Percentiles rank a stretch among this genome's conserved stretches.
Evolutionary conservation across 2,797 vertebrate genomes (phyloP).

Genomic region (Chaenodraco wilsoni): DNA sequence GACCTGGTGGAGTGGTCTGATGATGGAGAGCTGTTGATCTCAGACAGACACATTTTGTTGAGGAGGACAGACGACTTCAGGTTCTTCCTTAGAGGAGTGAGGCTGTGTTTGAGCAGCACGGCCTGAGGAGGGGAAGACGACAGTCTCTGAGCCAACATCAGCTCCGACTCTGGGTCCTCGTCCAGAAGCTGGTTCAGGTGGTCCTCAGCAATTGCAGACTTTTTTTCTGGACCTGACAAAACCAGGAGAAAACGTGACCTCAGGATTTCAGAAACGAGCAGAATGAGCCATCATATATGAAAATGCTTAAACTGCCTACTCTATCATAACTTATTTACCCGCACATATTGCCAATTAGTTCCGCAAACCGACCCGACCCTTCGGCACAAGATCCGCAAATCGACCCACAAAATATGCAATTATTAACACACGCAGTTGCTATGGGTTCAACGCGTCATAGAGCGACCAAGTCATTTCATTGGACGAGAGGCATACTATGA

Average conservation of each 20-base stretch:
- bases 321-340: too few species aligned
- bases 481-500: too few species aligned
- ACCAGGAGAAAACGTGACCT: background rate
- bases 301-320: too few species aligned
- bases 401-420: too few species aligned
- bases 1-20: slow-evolving; percentile 63
- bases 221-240: slow-evolving; percentile 80
- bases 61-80: slow-evolving; percentile 38
- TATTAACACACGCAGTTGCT: too few species aligned
- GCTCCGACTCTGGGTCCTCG: slow-evolving; percentile 68
- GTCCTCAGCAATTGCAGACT: slow-evolving; percentile 47
- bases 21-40: background rate
- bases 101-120: slow-evolving; percentile 39
- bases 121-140: slow-evolving; percentile 72
- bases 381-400: too few species aligned
- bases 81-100: slow-evolving; percentile 52
- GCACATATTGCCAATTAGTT: too few species aligned
- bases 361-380: too few species aligned
- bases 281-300: background rate
- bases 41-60: slow-evolving; percentile 3
- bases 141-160: slow-evolving; percentile 65
- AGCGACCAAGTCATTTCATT: too few species aligned
- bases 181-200: slow-evolving; percentile 75
- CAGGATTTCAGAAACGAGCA: background rate
- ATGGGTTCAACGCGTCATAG: too few species aligned